phyloP scores from a whole-genome alignment of 2,113 vertebrate species.

The Fulmarus glacialis region DNA sequence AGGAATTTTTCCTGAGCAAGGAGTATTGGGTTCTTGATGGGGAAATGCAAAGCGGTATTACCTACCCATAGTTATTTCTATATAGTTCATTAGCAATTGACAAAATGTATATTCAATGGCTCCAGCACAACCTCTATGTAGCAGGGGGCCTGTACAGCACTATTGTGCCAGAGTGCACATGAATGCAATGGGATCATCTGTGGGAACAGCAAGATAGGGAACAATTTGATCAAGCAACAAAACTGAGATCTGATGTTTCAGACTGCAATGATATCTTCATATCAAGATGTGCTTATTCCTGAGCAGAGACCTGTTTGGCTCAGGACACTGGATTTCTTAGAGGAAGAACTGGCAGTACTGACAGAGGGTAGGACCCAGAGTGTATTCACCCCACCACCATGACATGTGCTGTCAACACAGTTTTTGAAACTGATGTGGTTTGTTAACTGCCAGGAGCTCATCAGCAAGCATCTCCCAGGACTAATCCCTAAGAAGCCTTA shows the following conservation, averaged over 20 bases:
- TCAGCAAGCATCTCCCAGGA: not conserved
- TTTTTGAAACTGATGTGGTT: not conserved
- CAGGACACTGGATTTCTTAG: not conserved
- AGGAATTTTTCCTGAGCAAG: not conserved
- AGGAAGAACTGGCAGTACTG: not conserved
- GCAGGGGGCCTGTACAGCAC: not conserved
- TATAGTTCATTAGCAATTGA: not conserved
- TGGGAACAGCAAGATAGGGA: not conserved
- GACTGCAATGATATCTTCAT: not conserved
- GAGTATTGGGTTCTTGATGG: not conserved
- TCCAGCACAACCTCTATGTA: not conserved
- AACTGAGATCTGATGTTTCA: not conserved
- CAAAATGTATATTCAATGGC: not conserved
- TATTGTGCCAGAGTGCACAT: not conserved
- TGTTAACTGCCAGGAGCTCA: not conserved
- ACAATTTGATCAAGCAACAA: not conserved
- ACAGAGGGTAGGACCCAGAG: not conserved
- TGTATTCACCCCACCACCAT: rapidly evolving
- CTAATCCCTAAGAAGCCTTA: not conserved
- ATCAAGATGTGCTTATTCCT: not conserved
- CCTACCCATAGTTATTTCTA: not conserved
- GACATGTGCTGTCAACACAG: not conserved
- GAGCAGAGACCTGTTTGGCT: not conserved
- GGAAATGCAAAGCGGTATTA: not conserved
- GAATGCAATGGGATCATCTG: not conserved